Evolutionary conservation across 1,140 invertebrate species (phyloP).

Genomic region (Pomacea maculata): DNA sequence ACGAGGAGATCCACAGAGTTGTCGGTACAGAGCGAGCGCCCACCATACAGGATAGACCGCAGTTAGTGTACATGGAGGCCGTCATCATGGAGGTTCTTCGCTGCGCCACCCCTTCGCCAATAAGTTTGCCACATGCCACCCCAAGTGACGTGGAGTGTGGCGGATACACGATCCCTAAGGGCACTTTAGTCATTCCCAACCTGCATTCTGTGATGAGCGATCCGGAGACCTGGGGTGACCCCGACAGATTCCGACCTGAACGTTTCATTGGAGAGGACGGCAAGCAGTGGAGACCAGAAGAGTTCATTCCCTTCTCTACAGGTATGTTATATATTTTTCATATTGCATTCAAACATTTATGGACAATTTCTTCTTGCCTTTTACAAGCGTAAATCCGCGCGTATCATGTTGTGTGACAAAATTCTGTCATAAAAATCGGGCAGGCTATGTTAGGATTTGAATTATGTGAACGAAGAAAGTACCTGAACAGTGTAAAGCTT

Average conservation of each 20-base stretch:
- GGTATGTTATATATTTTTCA: not conserved
- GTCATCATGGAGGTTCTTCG: slow-evolving; percentile 58
- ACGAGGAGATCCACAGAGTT: slow-evolving; percentile 85
- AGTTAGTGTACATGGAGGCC: slow-evolving; percentile 47
- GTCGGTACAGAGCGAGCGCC: slow-evolving; percentile 81
- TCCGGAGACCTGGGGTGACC: slow-evolving; percentile 71
- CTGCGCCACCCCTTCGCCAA: slow-evolving; percentile 59
- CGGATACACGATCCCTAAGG: slow-evolving; percentile 60
- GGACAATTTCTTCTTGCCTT: no score
- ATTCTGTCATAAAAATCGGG: no score
- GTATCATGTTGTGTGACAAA: no score
- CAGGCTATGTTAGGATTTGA: no score
- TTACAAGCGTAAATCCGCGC: no score
- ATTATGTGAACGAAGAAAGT: no score
- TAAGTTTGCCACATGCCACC: slow-evolving; percentile 61
- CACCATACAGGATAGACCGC: slow-evolving; percentile 76
- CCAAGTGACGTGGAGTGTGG: slow-evolving; percentile 47
- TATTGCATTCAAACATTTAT: no score
- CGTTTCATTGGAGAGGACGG: slow-evolving; percentile 63
- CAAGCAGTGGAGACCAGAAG: slow-evolving; percentile 4
- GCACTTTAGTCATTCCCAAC: slow-evolving; percentile 60
- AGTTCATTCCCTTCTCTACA: slow-evolving; percentile 25
- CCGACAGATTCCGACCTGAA: slow-evolving; percentile 75
- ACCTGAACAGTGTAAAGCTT: no score
- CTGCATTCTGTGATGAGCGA: slow-evolving; percentile 61